Conservation (phyloP, 1,140 invertebrate species). For the Belonocnema kinseyi region DNA sequence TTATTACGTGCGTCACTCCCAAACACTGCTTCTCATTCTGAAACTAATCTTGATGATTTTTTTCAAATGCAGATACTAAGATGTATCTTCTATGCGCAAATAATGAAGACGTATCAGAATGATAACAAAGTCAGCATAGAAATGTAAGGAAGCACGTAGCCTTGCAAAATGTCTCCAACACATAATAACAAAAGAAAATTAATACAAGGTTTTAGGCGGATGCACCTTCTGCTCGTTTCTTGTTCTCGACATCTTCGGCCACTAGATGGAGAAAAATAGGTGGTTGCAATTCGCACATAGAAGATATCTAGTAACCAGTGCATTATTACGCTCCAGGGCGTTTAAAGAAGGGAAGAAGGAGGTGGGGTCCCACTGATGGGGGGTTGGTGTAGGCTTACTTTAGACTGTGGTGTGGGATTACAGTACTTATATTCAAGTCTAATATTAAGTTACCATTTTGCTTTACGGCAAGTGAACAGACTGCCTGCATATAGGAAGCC, state of each 20-base stretch:
- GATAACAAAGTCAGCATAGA: not conserved
- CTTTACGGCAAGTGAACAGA: conserved; percentile 76
- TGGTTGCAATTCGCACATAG: conserved; percentile 63
- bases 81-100: not conserved
- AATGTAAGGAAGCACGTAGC: not conserved
- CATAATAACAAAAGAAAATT: conserved; percentile 1
- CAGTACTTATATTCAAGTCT: conserved; percentile 75
- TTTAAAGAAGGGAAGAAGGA: conserved; percentile 52
- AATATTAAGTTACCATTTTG: conserved; percentile 77
- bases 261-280: conserved; percentile 43
- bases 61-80: too few relatives aligned
- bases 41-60: too few relatives aligned
- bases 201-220: conserved; percentile 41
- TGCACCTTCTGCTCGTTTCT: not conserved
- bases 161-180: not conserved
- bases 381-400: conserved; percentile 74
- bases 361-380: conserved; percentile 40
- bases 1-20: too few relatives aligned
- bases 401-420: conserved; percentile 74
- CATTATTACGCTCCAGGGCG: conserved; percentile 67
- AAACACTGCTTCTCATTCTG: too few relatives aligned
- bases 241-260: not conserved
- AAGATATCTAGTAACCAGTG: conserved; percentile 65
- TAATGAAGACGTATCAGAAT: not conserved
- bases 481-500: conserved; percentile 77